A percentile compares a stretch with the other conserved stretches of the same genome.
phyloP scores from a whole-genome alignment of 1,140 invertebrate species.

The Asbolus verrucosus region DNA sequence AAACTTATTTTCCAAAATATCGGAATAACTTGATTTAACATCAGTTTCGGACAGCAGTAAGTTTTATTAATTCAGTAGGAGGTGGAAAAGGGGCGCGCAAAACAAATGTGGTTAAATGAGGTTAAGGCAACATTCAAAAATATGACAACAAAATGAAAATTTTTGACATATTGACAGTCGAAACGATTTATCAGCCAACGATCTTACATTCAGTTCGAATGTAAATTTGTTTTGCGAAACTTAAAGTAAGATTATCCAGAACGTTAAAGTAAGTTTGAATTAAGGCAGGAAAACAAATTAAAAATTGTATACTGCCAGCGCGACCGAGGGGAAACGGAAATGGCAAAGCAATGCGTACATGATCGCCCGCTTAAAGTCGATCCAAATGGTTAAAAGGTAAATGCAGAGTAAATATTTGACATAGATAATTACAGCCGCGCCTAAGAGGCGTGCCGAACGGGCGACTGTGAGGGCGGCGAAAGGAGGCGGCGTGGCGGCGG shows the following conservation, averaged over 20 bases:
- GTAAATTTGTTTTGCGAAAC: not conserved
- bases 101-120: too few relatives aligned
- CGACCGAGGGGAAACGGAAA: slow-evolving; percentile 23
- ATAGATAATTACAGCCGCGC: slow-evolving; percentile 64
- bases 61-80: too few relatives aligned
- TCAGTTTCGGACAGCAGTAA: too few relatives aligned
- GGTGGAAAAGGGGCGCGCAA: too few relatives aligned
- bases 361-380: slow-evolving; percentile 54
- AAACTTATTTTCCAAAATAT: too few relatives aligned
- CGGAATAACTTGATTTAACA: too few relatives aligned
- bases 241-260: not conserved
- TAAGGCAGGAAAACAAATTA: slow-evolving; percentile 31
- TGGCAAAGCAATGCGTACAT: slow-evolving; percentile 28
- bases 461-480: slow-evolving; percentile 32
- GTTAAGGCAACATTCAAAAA: too few relatives aligned
- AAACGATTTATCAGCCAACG: too few relatives aligned
- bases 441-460: slow-evolving; percentile 57
- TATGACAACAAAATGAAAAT: too few relatives aligned
- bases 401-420: slow-evolving; percentile 64
- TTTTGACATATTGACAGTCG: too few relatives aligned
- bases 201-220: not conserved
- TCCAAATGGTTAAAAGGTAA: slow-evolving; percentile 64
- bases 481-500: slow-evolving; percentile 41
- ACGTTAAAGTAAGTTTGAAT: not conserved
- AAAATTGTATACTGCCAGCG: slow-evolving; percentile 7